Conservation (phyloP, 1,140 invertebrate species). For the Drosophila tani region DNA sequence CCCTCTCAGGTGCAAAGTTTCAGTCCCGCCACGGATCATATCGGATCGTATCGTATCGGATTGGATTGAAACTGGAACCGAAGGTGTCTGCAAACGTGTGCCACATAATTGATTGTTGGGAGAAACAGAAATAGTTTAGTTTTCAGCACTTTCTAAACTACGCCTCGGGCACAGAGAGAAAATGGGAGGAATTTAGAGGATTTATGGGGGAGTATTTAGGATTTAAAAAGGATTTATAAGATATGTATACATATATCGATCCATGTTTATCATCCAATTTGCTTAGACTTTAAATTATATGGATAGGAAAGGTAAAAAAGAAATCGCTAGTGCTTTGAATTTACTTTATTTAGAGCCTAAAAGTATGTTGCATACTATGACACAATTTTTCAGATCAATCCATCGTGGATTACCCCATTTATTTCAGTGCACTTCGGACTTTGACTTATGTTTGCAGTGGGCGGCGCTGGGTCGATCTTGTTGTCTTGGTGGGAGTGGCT, state of each 20-base stretch:
- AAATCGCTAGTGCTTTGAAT: too few relatives aligned
- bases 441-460: conserved; percentile 33
- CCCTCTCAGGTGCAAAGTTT: conserved; percentile 8
- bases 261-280: background rate
- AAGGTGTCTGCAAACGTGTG: conserved; percentile 74
- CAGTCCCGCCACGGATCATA: conserved; percentile 6
- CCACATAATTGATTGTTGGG: conserved; percentile 68
- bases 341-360: too few relatives aligned
- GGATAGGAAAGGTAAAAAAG: too few relatives aligned
- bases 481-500: conserved; percentile 47
- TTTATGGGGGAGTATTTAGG: background rate
- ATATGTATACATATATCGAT: too few relatives aligned
- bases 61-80: conserved; percentile 33
- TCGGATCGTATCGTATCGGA: conserved; percentile 16
- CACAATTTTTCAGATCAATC: background rate
- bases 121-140: conserved; percentile 68
- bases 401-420: background rate
- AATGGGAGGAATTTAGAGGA: background rate
- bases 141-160: conserved; percentile 77
- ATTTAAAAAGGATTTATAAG: background rate
- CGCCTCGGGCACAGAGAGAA: conserved; percentile 10
- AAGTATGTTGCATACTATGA: background rate
- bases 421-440: conserved; percentile 22
- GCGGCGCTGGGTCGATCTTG: conserved; percentile 35
- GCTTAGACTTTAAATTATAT: background rate